Evolutionary conservation across 2,888 invertebrate species (phyloP), one percentile per base, ranked within the genome.

Genomic region (Drosophila colorata): DNA sequence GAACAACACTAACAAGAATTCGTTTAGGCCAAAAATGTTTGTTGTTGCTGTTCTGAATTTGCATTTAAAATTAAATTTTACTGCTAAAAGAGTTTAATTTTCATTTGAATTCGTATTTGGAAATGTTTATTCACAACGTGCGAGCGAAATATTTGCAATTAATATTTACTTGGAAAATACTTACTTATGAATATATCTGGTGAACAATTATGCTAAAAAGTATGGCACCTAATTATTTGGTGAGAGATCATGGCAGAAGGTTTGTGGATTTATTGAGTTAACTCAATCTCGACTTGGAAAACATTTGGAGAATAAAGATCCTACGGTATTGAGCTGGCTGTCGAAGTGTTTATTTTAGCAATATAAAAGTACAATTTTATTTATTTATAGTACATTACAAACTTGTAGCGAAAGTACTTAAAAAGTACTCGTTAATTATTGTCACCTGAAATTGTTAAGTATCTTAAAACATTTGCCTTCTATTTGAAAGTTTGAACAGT

Each of bases 81-180:
- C 1, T 33, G 33, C 33, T 33, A 33, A 33, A 33, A 38, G 43
- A 48, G 43, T 58, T 53, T 44, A 44, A 33, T 57, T 58, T 35
- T 14, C 23, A 55, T 61, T 55, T 49, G 14, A 41, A 63, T 47
- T 43, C 33, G 7, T 28, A 49, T 44, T 47, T n/a, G 1, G 9
- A 38, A 65, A 59, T 74, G 67, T 74, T 78, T 74, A 73, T 71
- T 58, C 52, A 33, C 43, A 31, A 41, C 28, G 23, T 35, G 47
- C 20, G 25, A 23, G 46, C 33, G 16, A 52, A 53, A 37, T 41
- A 28, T 63, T 56, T 53, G 44, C 38, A 16, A 55, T 72, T 56
- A 18, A 48, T 71, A 66, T 73, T 73, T 52, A 44, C 51, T 72
- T 40, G 11, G 57, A 18, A 25, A 47, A 23, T 25, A 61, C 9